phyloP scores from a whole-genome alignment of 2,888 invertebrate genomes.

The Apotomis betuletana region DNA sequence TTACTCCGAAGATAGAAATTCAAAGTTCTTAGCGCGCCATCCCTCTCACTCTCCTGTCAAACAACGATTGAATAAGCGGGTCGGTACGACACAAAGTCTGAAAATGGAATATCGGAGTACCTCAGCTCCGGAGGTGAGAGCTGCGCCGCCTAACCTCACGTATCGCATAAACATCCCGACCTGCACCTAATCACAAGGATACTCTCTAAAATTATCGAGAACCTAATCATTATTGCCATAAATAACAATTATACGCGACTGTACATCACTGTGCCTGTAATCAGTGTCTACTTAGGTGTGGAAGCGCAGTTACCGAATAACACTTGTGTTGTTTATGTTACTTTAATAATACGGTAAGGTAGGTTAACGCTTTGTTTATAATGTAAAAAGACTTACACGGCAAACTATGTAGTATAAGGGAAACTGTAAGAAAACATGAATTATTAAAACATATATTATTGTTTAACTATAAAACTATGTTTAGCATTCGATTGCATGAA shows the following conservation, averaged over 20 bases:
- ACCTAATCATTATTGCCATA: slow-evolving; percentile 47
- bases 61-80: too few relatives aligned
- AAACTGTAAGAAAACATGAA: too few relatives aligned
- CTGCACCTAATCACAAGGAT: slow-evolving; percentile 70
- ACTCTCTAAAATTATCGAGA: slow-evolving; percentile 55
- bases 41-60: too few relatives aligned
- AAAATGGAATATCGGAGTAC: too few relatives aligned
- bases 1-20: too few relatives aligned
- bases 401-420: not conserved
- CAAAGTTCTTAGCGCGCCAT: too few relatives aligned
- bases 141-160: slow-evolving; percentile 75
- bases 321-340: slow-evolving; percentile 36
- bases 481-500: too few relatives aligned
- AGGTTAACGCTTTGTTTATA: slow-evolving; percentile 16
- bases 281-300: slow-evolving; percentile 40
- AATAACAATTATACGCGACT: slow-evolving; percentile 43
- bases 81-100: too few relatives aligned
- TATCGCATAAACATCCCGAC: slow-evolving; percentile 71
- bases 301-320: slow-evolving; percentile 38
- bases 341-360: slow-evolving; percentile 31
- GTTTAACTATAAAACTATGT: too few relatives aligned
- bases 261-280: slow-evolving; percentile 31
- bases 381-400: not conserved
- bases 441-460: too few relatives aligned
- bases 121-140: slow-evolving; percentile 69